A percentile compares a stretch with the other conserved stretches of the same genome.
Evolutionary conservation across 2,113 vertebrate species (phyloP).

Genomic region (Glaucidium brasilianum): DNA sequence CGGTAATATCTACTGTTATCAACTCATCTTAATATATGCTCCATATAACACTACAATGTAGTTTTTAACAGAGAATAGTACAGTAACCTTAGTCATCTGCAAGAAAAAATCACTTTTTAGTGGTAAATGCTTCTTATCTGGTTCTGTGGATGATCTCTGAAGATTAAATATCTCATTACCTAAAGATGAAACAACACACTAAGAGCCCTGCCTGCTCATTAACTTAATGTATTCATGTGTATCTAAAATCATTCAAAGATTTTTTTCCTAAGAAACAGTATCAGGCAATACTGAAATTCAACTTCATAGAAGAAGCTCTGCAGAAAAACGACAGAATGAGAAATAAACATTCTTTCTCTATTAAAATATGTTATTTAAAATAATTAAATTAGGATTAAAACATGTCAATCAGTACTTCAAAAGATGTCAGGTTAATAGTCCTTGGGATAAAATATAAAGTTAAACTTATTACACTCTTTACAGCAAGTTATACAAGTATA

Average conservation of each 20-base stretch:
- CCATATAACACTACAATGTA: background rate
- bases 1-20: background rate
- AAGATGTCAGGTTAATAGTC: background rate
- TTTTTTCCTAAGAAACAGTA: background rate
- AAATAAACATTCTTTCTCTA: background rate
- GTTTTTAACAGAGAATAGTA: background rate
- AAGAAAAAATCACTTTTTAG: accelerated
- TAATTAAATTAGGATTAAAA: background rate
- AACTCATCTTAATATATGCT: background rate
- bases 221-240: background rate
- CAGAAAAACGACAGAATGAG: background rate
- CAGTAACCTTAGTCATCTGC: background rate
- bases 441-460: background rate
- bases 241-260: background rate
- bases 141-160: background rate
- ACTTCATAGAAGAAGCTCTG: background rate
- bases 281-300: background rate
- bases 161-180: background rate
- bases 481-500: background rate
- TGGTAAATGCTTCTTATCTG: background rate
- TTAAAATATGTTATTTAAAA: background rate
- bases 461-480: background rate
- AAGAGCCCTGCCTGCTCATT: background rate
- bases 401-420: background rate
- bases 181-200: background rate